phyloP scores from a whole-genome alignment of 2,113 vertebrate species.

The Gallinago paraguaiae region DNA sequence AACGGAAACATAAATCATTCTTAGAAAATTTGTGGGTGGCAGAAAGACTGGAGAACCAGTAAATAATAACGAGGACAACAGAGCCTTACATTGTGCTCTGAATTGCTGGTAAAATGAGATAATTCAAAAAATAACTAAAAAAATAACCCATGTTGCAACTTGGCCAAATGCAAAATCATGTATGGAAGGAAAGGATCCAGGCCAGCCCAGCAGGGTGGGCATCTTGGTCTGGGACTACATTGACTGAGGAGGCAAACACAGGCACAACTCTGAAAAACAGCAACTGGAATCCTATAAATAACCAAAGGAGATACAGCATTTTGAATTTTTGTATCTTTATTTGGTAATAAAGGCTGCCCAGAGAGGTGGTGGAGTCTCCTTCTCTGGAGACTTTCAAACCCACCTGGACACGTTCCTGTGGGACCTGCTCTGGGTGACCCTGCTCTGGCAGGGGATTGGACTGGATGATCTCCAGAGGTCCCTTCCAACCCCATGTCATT shows the following conservation, averaged over 20 bases:
- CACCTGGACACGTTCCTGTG: too few relatives aligned
- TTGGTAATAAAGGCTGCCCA: neutral
- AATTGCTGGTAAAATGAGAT: constrained; percentile 11
- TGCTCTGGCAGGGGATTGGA: too few relatives aligned
- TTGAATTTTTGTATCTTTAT: neutral
- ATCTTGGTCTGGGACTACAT: neutral
- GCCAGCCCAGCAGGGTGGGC: neutral
- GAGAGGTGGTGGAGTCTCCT: too few relatives aligned
- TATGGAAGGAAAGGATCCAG: neutral
- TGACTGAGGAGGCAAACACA: neutral
- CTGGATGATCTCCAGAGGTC: too few relatives aligned
- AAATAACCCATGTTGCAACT: neutral
- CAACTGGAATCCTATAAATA: neutral
- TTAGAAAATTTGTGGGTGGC: constrained; percentile 33
- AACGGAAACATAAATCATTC: constrained; percentile 50
- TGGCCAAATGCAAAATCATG: neutral
- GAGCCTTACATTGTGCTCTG: neutral
- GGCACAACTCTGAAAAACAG: neutral
- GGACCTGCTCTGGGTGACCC: too few relatives aligned
- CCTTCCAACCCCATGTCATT: too few relatives aligned
- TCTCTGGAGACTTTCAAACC: too few relatives aligned
- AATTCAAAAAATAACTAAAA: neutral
- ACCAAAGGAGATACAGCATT: neutral
- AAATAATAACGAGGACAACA: constrained; percentile 35
- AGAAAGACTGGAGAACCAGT: constrained; percentile 27